These are phyloP conservation scores for Drosophila putrida DNA, from an alignment of 2,888 invertebrate species.

Conservation along the genomic window DNA sequence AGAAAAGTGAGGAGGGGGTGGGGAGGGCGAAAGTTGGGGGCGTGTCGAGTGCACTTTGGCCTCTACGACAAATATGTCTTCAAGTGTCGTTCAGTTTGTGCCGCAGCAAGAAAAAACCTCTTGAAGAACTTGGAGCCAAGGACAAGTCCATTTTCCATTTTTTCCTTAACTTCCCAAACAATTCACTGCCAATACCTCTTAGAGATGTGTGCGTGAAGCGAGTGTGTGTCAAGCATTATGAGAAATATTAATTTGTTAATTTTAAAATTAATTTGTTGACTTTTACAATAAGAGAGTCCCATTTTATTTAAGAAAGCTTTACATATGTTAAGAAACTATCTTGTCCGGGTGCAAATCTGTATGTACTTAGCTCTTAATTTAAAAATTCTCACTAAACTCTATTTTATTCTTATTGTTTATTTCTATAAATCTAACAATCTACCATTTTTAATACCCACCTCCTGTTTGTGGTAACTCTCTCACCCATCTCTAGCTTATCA, in stretches of 20 bases:
- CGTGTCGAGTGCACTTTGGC: conserved; percentile 61
- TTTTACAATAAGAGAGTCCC: too few relatives aligned
- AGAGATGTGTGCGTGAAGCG: conserved; percentile 5
- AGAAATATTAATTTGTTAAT: too few relatives aligned
- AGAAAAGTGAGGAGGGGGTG: neutral
- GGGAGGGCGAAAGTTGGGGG: neutral
- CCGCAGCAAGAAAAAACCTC: conserved; percentile 4
- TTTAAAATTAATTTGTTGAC: too few relatives aligned
- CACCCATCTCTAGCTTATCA: conserved; percentile 6
- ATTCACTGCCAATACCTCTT: neutral
- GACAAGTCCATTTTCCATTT: conserved; percentile 10
- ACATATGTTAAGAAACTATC: too few relatives aligned
- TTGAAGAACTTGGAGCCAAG: conserved; percentile 13
- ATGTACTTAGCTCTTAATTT: too few relatives aligned
- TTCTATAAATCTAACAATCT: neutral
- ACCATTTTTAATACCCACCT: neutral
- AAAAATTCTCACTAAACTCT: too few relatives aligned
- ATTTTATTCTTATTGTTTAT: neutral
- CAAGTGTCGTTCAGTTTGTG: conserved; percentile 50
- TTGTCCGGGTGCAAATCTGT: too few relatives aligned
- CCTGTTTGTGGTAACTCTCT: neutral
- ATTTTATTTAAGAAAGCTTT: too few relatives aligned
- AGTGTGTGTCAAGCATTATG: too few relatives aligned
- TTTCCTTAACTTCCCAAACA: neutral
- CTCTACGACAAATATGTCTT: conserved; percentile 70